These are phyloP conservation scores for Pholis gunnellus DNA, from an alignment of 2,113 vertebrate genomes.

Conservation along the genomic window DNA sequence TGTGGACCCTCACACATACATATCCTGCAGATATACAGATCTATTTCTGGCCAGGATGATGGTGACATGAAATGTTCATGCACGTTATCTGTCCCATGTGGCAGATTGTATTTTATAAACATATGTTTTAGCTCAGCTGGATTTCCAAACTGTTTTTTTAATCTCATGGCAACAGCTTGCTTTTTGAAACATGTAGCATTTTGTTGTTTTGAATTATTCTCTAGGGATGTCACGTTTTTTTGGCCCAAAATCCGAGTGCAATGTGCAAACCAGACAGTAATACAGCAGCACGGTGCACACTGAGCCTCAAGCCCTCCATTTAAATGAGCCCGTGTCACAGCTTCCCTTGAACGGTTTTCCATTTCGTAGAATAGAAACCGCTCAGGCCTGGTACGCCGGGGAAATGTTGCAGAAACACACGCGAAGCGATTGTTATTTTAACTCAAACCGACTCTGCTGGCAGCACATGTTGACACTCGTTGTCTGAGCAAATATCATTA, in stretches of 20 bases:
- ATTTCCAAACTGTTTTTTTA: background rate
- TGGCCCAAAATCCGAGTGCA: background rate
- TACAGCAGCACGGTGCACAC: background rate
- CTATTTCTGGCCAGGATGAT: background rate
- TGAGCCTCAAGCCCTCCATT: constrained; percentile 24
- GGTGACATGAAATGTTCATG: background rate
- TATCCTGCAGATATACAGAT: background rate
- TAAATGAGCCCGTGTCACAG: constrained; percentile 5
- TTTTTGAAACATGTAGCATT: background rate
- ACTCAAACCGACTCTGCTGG: background rate
- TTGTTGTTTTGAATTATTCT: constrained; percentile 15
- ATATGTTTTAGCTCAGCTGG: background rate
- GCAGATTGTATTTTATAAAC: background rate
- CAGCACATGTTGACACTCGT: background rate
- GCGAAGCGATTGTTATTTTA: background rate
- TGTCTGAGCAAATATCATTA: background rate
- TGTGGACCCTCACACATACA: background rate
- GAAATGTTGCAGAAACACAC: background rate
- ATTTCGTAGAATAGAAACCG: background rate
- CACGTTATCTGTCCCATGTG: constrained; percentile 2
- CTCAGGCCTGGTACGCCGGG: background rate
- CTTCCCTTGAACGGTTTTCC: background rate
- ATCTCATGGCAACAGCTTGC: background rate
- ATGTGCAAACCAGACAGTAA: constrained; percentile 1
- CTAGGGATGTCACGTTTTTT: background rate